Conservation (phyloP, 2,888 invertebrate genomes). For the Masnerella sp. region DNA sequence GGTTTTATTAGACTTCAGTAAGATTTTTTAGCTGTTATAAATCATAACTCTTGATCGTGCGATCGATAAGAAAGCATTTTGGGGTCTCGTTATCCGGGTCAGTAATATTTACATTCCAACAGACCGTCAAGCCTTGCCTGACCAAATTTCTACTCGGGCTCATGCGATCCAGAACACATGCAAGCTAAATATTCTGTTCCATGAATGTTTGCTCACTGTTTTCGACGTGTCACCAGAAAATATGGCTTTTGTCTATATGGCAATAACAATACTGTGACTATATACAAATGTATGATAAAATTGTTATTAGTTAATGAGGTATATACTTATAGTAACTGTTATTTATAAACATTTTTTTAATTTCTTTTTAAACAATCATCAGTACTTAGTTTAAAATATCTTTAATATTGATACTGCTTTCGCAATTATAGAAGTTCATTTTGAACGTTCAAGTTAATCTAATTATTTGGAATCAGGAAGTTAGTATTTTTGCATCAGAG, state of each 20-base stretch:
- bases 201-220: constrained; percentile 58
- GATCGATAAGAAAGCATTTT: constrained; percentile 33
- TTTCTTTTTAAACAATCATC: too few species aligned
- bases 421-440: too few species aligned
- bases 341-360: too few species aligned
- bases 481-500: too few species aligned
- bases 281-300: constrained; percentile 47
- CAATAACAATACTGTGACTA: constrained; percentile 58
- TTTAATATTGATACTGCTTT: too few species aligned
- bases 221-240: constrained; percentile 59
- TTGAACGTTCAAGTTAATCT: too few species aligned
- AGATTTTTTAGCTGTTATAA: too few species aligned
- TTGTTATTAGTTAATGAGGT: neutral
- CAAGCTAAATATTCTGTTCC: constrained; percentile 50
- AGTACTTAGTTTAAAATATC: too few species aligned
- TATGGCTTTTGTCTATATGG: constrained; percentile 59
- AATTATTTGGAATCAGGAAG: too few species aligned
- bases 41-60: too few species aligned
- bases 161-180: constrained; percentile 55
- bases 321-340: too few species aligned
- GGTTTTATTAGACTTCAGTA: too few species aligned
- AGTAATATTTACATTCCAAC: constrained; percentile 55
- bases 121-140: constrained; percentile 45
- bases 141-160: constrained; percentile 56
- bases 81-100: constrained; percentile 47